Conservation (phyloP, 1,140 invertebrate species). For the Drosophila baimaii region DNA sequence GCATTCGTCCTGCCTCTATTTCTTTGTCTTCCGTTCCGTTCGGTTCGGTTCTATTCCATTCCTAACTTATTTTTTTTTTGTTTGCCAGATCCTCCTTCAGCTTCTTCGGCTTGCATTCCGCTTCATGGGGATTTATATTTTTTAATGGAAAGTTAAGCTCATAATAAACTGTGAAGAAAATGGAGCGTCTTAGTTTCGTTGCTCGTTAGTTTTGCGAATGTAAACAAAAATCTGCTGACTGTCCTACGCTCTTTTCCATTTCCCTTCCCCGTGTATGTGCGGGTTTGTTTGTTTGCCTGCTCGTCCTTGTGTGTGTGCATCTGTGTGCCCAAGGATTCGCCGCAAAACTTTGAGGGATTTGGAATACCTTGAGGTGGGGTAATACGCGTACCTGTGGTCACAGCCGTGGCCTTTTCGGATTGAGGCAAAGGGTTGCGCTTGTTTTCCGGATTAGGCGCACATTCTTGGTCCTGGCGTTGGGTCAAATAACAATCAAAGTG, state of each 20-base stretch:
- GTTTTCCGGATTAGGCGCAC: slow-evolving; percentile 12
- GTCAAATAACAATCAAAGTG: slow-evolving; percentile 22
- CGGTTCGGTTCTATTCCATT: slow-evolving; percentile 11
- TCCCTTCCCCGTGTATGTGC: too few species aligned
- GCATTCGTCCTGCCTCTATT: slow-evolving; percentile 60
- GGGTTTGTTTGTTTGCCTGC: slow-evolving; percentile 8
- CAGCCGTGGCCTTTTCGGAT: slow-evolving; percentile 16
- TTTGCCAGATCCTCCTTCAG: slow-evolving; percentile 14
- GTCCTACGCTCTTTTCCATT: slow-evolving; percentile 8
- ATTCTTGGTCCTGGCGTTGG: slow-evolving; percentile 10
- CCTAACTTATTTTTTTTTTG: slow-evolving; percentile 4
- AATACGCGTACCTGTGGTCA: slow-evolving; percentile 46
- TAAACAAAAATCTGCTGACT: slow-evolving; percentile 58
- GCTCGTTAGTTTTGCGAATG: slow-evolving; percentile 59
- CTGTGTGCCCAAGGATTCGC: slow-evolving; percentile 36
- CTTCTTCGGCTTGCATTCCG: slow-evolving; percentile 50
- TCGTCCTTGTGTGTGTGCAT: slow-evolving; percentile 11
- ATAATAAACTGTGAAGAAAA: slow-evolving; percentile 80
- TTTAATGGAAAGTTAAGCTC: slow-evolving; percentile 81
- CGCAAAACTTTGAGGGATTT: slow-evolving; percentile 47
- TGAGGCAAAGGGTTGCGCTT: slow-evolving; percentile 11
- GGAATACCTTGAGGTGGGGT: slow-evolving; percentile 34
- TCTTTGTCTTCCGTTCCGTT: slow-evolving; percentile 25
- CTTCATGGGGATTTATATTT: slow-evolving; percentile 77
- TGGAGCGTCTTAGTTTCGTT: slow-evolving; percentile 72